Conservation (phyloP, 2,888 invertebrate species). For the Pandemis cinnamomeana region DNA sequence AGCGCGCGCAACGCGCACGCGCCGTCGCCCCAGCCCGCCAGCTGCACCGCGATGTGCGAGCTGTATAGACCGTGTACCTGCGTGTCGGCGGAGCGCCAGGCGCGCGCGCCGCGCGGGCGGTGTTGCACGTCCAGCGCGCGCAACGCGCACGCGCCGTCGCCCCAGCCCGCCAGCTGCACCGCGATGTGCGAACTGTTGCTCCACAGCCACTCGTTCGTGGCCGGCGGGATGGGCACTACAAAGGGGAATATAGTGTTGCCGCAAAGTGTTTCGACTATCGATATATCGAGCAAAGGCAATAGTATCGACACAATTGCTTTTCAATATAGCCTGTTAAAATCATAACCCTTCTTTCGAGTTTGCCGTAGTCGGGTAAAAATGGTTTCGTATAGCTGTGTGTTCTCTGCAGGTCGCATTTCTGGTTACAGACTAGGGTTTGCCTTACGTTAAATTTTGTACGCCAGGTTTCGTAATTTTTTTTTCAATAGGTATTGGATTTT, state of each 20-base stretch:
- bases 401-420: too few relatives aligned
- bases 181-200: conserved; percentile 92
- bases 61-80: conserved; percentile 58
- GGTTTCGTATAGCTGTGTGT: too few relatives aligned
- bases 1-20: conserved; percentile 92
- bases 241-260: conserved; percentile 16
- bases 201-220: conserved; percentile 89
- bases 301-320: too few relatives aligned
- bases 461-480: too few relatives aligned
- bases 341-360: too few relatives aligned
- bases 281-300: too few relatives aligned
- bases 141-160: conserved; percentile 92
- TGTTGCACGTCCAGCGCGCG: conserved; percentile 91
- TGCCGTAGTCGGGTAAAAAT: too few relatives aligned
- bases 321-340: too few relatives aligned
- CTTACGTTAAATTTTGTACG: too few relatives aligned
- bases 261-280: too few relatives aligned
- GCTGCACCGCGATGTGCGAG: conserved; percentile 90
- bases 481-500: too few relatives aligned
- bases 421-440: too few relatives aligned
- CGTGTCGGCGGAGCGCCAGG: conserved; percentile 58
- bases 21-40: conserved; percentile 93
- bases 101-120: conserved; percentile 76
- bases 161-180: conserved; percentile 92
- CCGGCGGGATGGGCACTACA: conserved; percentile 87